A percentile compares a stretch with the other conserved stretches of the same genome.
These are phyloP conservation scores for Phalera bucephala DNA, from an alignment of 2,888 invertebrate genomes.

Conservation along the genomic window DNA sequence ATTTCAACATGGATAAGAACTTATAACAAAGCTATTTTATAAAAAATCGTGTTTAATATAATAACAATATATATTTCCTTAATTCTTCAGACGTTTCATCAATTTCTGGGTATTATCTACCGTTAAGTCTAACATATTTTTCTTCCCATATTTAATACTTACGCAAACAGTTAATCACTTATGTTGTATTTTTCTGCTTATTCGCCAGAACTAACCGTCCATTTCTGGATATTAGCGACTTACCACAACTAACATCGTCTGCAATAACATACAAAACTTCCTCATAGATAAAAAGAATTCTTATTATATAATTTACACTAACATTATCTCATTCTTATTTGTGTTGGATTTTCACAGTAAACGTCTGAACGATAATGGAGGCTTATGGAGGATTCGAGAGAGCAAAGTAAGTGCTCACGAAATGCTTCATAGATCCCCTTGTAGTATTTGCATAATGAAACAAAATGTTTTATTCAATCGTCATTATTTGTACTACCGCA, in stretches of 20 bases:
- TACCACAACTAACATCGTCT: conserved; percentile 4
- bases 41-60: too few relatives aligned
- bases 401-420: background rate
- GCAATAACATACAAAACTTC: conserved; percentile 22
- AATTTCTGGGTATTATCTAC: too few relatives aligned
- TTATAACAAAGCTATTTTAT: too few relatives aligned
- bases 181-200: background rate
- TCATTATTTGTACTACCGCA: background rate
- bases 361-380: background rate
- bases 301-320: conserved; percentile 12
- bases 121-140: too few relatives aligned
- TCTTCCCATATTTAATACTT: too few relatives aligned
- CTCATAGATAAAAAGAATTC: conserved; percentile 6
- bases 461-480: background rate
- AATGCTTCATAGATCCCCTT: background rate
- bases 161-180: too few relatives aligned
- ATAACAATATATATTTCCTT: too few relatives aligned
- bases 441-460: background rate
- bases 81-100: too few relatives aligned
- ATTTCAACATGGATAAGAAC: too few relatives aligned
- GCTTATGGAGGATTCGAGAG: background rate
- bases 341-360: conserved; percentile 7
- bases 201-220: conserved; percentile 2
- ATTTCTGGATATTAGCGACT: conserved; percentile 23
- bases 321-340: conserved; percentile 13